phyloP scores from a whole-genome alignment of 2,113 vertebrate species.

The Panurus biarmicus region DNA sequence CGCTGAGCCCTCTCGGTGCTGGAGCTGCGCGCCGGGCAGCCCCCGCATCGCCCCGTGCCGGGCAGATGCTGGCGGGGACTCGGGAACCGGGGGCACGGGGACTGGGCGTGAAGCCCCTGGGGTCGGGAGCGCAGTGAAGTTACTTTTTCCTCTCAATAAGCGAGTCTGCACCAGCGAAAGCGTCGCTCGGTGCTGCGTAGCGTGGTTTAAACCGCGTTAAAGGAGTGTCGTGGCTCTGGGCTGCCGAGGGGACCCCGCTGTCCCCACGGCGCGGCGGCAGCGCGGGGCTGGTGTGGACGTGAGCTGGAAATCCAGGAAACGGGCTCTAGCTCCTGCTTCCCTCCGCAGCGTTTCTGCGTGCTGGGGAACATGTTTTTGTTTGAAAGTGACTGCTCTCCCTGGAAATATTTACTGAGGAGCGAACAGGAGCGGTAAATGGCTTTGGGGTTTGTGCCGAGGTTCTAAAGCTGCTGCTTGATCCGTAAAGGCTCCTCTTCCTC shows the following conservation, averaged over 20 bases:
- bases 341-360: not conserved
- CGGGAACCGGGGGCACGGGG: not conserved
- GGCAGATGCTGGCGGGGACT: not conserved
- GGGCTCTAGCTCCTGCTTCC: not conserved
- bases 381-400: not conserved
- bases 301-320: slow-evolving; percentile 15
- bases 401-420: not conserved
- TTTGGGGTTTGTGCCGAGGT: not conserved
- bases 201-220: rapidly evolving
- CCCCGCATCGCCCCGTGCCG: not conserved
- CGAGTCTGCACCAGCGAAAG: rapidly evolving
- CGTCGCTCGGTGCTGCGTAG: rapidly evolving
- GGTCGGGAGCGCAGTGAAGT: not conserved
- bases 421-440: not conserved
- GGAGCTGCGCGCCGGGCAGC: not conserved
- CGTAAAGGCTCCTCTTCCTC: not conserved
- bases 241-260: not conserved
- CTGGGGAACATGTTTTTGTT: slow-evolving; percentile 11
- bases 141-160: rapidly evolving
- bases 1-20: not conserved
- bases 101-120: not conserved
- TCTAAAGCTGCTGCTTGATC: not conserved
- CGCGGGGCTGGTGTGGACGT: not conserved
- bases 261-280: not conserved
- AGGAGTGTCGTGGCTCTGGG: not conserved